These are phyloP conservation scores for Lagria hirta DNA, from an alignment of 2,888 invertebrate species.

Conservation along the genomic window DNA sequence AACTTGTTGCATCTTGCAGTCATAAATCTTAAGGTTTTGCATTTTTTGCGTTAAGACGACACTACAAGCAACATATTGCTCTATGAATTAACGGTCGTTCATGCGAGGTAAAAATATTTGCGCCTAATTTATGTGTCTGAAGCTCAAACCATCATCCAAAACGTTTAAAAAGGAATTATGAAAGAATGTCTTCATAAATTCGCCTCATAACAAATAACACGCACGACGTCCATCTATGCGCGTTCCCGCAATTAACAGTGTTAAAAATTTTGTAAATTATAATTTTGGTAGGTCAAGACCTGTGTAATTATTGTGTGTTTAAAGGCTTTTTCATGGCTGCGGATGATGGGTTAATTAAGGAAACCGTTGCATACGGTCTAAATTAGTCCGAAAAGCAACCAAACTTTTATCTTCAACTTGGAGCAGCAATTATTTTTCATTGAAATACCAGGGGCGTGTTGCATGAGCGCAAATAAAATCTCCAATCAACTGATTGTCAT, in stretches of 20 bases:
- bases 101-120: constrained; percentile 32
- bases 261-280: constrained; percentile 21
- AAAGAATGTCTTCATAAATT: constrained; percentile 45
- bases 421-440: too few relatives aligned
- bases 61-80: constrained; percentile 31
- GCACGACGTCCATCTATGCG: constrained; percentile 12
- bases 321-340: constrained; percentile 22
- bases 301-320: constrained; percentile 27
- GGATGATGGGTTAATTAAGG: constrained; percentile 26
- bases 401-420: too few relatives aligned
- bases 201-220: constrained; percentile 34
- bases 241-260: constrained; percentile 21
- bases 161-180: constrained; percentile 47
- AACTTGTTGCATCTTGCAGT: constrained; percentile 14
- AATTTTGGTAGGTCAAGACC: constrained; percentile 20
- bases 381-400: too few relatives aligned
- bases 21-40: constrained; percentile 15
- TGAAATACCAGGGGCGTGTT: too few relatives aligned
- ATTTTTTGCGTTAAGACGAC: constrained; percentile 11
- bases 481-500: too few relatives aligned
- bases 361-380: background rate
- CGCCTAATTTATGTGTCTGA: constrained; percentile 46
- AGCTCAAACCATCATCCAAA: constrained; percentile 41
- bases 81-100: constrained; percentile 37
- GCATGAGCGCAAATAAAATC: too few relatives aligned